A percentile compares a stretch with the other conserved stretches of the same genome.
These are phyloP conservation scores for Siphonodentalium dalli DNA, from an alignment of 2,888 invertebrate genomes.

Conservation along the genomic window DNA sequence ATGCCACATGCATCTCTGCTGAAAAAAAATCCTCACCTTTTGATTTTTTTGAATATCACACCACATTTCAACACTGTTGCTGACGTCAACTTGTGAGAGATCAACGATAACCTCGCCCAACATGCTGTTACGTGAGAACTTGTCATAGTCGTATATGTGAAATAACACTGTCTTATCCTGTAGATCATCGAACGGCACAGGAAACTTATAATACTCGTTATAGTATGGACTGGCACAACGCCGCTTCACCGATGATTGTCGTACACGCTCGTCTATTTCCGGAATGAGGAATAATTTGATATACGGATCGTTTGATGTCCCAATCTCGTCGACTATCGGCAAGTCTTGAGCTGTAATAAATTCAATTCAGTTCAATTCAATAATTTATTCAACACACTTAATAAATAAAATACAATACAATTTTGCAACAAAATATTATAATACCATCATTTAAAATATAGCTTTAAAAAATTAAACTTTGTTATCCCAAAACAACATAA, in stretches of 20 bases:
- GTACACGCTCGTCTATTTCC: conserved; percentile 82
- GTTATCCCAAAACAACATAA: no score
- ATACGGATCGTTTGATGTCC: conserved; percentile 89
- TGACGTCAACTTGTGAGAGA: conserved; percentile 80
- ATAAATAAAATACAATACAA: no score
- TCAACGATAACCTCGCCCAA: conserved; percentile 84
- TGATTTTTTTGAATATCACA: conserved; percentile 83
- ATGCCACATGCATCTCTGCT: background rate
- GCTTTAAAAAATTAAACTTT: no score
- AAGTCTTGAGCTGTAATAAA: conserved; percentile 74
- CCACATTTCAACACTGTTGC: conserved; percentile 83
- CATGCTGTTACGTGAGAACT: conserved; percentile 86
- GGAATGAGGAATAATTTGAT: conserved; percentile 82
- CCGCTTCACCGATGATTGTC: conserved; percentile 84
- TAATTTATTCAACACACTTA: no score
- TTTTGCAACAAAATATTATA: no score
- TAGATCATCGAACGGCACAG: conserved; percentile 86
- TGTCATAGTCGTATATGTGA: conserved; percentile 72
- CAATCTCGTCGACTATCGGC: conserved; percentile 79
- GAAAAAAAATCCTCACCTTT: conserved; percentile 67
- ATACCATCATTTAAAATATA: no score
- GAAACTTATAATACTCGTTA: conserved; percentile 91
- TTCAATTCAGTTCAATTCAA: no score
- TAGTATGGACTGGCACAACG: conserved; percentile 87
- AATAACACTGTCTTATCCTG: conserved; percentile 78